A percentile compares a stretch with the other conserved stretches of the same genome.
Conservation (phyloP, 2,888 invertebrate species). For the Erannis defoliaria region DNA sequence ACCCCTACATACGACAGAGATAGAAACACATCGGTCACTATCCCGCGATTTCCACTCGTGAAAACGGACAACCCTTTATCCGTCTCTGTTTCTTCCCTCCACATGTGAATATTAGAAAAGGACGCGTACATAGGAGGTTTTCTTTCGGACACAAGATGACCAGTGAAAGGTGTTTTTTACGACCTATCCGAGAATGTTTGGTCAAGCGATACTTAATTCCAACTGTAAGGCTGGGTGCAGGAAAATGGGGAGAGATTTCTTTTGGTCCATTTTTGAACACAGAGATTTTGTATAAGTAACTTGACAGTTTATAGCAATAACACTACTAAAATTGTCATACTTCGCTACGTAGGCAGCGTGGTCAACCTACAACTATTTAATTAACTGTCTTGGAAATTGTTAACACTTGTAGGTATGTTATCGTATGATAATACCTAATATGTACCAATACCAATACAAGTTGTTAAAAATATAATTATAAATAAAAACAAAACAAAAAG, state of each 20-base stretch:
- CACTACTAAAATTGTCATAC: too few species aligned
- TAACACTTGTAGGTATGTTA: too few species aligned
- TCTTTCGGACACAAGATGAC: slow-evolving; percentile 77
- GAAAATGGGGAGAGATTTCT: slow-evolving; percentile 23
- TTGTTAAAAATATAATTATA: not conserved
- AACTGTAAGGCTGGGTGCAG: slow-evolving; percentile 46
- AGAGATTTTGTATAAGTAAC: too few species aligned
- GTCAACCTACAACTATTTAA: too few species aligned
- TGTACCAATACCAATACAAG: not conserved
- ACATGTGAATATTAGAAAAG: slow-evolving; percentile 64
- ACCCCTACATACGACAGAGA: slow-evolving; percentile 81
- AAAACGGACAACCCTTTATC: slow-evolving; percentile 80
- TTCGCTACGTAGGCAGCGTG: too few species aligned
- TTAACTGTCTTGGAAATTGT: too few species aligned
- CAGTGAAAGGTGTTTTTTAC: slow-evolving; percentile 61
- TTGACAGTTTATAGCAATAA: too few species aligned
- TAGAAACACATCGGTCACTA: slow-evolving; percentile 74
- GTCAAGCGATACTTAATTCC: slow-evolving; percentile 59
- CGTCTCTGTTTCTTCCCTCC: slow-evolving; percentile 76
- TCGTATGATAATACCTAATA: too few species aligned
- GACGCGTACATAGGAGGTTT: slow-evolving; percentile 65
- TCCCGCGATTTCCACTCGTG: slow-evolving; percentile 72
- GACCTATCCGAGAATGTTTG: slow-evolving; percentile 74
- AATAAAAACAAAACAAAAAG: not conserved
- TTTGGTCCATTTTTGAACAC: not conserved